Base-by-base conservation (phyloP, 2,113 vertebrate species). In the Myrmophylax atrothorax region DNA sequence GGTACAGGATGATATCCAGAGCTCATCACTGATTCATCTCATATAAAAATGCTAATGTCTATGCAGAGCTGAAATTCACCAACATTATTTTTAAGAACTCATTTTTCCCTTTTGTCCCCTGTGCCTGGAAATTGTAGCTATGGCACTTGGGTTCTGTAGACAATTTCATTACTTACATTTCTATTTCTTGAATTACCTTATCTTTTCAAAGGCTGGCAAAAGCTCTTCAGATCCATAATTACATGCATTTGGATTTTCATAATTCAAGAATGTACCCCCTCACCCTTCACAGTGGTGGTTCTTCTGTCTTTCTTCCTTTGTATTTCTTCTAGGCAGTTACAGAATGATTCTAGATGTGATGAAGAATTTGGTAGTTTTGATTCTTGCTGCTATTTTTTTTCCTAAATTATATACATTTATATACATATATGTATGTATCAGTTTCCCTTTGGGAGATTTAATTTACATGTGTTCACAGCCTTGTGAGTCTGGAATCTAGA, bases 261-360 rank as follows among this genome's bases (percentile, higher is more conserved):
- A 63, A 50, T 42, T 73, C n/a, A 86, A 70, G 38, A 73, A 77
- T 17, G 33, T 19, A 42, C 26, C 2, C 18, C 3, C 4, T 13
- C 11, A 5, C 12, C 11, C 25, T 62, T 80, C 9, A 18, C 9
- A 4, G 2, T 44, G 7, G 6, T 4, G 4, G 0, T 18, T 10
- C 25, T 93, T 77, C 67, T 74, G 14, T 10, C 8, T 19, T 84
- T 29, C 26, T n/a, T 25, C 18, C 9, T 56, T 90, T 77, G 12
- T 14, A 18, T 90, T 70, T 83, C 18, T 63, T 86, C 46, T 70
- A 86, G 70, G 26, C 16, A 31, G 7, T n/a, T 90, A 42, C 5
- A 52, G 38, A 52, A 78, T 22, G 7, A 62, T 70, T 70, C 14
- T 52, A 63, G 49, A 22, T 73, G 6, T 24, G n/a, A 62, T 50